Conservation (phyloP, 2,888 invertebrate genomes). For the Himalopsyche kuldschensis region DNA sequence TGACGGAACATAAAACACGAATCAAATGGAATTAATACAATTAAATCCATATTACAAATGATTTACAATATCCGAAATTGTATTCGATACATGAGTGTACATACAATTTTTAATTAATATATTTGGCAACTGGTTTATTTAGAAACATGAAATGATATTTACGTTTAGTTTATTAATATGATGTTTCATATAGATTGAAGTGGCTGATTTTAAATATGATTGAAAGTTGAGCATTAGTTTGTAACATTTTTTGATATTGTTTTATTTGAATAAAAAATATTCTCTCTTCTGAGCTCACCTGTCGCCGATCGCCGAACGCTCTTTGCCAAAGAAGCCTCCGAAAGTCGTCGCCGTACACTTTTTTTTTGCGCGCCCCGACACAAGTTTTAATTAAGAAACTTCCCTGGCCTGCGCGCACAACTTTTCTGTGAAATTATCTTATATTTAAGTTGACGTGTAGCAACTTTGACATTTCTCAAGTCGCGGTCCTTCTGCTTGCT, state of each 20-base stretch:
- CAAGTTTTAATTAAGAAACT: conserved; percentile 65
- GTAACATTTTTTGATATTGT: no score
- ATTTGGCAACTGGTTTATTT: no score
- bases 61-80: not conserved
- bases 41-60: not conserved
- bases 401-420: conserved; percentile 38
- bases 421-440: conserved; percentile 35
- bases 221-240: no score
- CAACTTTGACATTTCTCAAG: conserved; percentile 35
- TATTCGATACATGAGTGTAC: no score
- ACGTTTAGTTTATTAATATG: no score
- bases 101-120: no score
- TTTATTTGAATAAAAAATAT: not conserved
- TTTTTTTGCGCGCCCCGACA: conserved; percentile 44
- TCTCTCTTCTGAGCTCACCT: not conserved
- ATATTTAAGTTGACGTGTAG: conserved; percentile 35
- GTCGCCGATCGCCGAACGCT: not conserved
- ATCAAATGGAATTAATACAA: no score
- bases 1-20: no score
- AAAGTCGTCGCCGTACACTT: not conserved
- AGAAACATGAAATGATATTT: no score
- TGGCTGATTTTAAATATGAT: no score
- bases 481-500: not conserved
- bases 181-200: no score
- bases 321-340: not conserved